Percentiles rank a stretch among this genome's conserved stretches.
Evolutionary conservation across 2,113 vertebrate genomes (phyloP).

Genomic region (Acrocephalus arundinaceus): DNA sequence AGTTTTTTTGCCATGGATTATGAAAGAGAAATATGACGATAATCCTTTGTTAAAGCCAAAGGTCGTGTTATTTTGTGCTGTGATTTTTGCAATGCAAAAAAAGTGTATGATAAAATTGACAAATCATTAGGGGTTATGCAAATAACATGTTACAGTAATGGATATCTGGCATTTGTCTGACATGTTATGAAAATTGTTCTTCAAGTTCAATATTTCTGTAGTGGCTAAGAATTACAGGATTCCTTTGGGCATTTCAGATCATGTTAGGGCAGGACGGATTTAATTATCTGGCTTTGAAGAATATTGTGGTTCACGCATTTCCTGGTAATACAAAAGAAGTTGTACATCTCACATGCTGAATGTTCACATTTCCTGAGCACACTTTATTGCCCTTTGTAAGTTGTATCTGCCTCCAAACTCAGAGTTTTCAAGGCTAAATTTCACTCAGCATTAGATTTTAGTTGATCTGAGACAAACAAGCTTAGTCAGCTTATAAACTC

Average conservation of each 20-base stretch:
- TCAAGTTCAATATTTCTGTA: neutral
- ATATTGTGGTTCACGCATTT: rapidly evolving
- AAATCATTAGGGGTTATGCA: neutral
- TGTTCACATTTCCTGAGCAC: neutral
- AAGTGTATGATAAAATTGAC: neutral
- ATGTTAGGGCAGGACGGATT: neutral
- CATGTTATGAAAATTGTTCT: neutral
- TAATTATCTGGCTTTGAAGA: neutral
- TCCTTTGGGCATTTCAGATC: neutral
- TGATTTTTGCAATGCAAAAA: neutral
- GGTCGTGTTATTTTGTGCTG: neutral
- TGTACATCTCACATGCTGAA: neutral
- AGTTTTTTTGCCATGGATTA: neutral
- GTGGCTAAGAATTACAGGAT: neutral
- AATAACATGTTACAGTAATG: neutral
- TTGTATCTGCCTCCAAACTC: neutral
- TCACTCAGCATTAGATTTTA: neutral
- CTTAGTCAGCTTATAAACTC: neutral
- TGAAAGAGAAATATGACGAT: neutral
- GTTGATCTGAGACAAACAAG: neutral
- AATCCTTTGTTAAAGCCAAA: neutral
- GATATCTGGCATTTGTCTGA: neutral
- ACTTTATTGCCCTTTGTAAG: neutral
- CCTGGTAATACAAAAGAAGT: neutral
- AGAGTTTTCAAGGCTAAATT: neutral